These are phyloP conservation scores for Procavia capensis DNA, from an alignment of 2,113 vertebrate species.

Conservation along the genomic window DNA sequence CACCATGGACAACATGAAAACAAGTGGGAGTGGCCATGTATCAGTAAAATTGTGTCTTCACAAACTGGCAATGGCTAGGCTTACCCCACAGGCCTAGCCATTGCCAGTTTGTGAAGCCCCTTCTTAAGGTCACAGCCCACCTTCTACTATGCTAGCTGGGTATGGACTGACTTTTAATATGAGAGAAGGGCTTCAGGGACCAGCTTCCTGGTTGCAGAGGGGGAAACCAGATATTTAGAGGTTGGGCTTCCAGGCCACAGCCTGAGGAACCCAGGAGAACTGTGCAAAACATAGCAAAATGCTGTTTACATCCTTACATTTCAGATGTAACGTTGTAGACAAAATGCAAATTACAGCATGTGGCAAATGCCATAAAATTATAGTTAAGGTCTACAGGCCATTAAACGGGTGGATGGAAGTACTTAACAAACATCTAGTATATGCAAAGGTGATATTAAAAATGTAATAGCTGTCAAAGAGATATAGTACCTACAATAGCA, in stretches of 20 bases:
- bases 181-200: not conserved
- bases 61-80: not conserved
- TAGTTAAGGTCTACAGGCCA: not conserved
- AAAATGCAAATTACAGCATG: not conserved
- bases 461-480: not conserved
- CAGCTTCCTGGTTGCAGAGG: not conserved
- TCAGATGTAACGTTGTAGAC: not conserved
- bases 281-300: not conserved
- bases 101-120: not conserved
- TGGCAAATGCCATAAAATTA: not conserved
- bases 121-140: not conserved
- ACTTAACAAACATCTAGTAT: not conserved
- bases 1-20: fast-evolving
- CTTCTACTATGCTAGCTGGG: not conserved
- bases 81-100: not conserved
- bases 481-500: not conserved
- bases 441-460: not conserved
- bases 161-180: not conserved
- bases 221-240: not conserved
- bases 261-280: not conserved
- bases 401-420: not conserved
- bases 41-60: not conserved
- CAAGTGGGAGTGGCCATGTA: not conserved
- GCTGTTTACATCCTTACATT: not conserved
- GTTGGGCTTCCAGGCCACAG: not conserved